Evolutionary conservation across 2,113 vertebrate genomes (phyloP).

Genomic region (Proterorhinus semilunaris): DNA sequence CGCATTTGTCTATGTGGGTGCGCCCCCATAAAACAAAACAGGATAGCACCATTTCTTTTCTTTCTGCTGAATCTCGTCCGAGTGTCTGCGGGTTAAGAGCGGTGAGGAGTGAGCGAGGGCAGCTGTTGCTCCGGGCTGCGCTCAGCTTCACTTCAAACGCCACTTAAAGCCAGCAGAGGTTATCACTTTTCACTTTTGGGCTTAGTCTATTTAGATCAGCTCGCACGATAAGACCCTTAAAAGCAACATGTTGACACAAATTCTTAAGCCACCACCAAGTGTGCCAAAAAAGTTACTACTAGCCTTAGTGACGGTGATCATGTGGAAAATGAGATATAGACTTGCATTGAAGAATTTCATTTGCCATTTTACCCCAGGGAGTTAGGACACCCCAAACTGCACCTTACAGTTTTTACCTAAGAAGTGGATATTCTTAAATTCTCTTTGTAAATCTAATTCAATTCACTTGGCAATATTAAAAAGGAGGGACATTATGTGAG

Average conservation of each 20-base stretch:
- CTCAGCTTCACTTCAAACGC: constrained; percentile 36
- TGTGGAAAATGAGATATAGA: too few relatives aligned
- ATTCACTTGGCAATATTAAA: too few relatives aligned
- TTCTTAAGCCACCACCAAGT: not conserved
- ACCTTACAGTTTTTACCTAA: too few relatives aligned
- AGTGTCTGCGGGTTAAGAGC: constrained; percentile 5
- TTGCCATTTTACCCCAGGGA: too few relatives aligned
- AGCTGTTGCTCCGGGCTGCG: constrained; percentile 51
- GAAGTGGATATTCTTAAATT: too few relatives aligned
- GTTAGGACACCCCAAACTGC: too few relatives aligned
- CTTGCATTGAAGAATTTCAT: too few relatives aligned
- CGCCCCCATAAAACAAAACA: not conserved
- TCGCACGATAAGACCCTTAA: constrained; percentile 16
- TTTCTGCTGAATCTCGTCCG: not conserved
- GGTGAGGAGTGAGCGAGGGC: constrained; percentile 31
- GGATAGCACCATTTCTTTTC: not conserved
- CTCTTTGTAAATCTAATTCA: too few relatives aligned
- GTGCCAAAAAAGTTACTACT: too few relatives aligned
- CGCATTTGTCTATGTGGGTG: not conserved
- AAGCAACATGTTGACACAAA: constrained; percentile 8
- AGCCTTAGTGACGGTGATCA: too few relatives aligned
- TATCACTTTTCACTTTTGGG: constrained; percentile 36
- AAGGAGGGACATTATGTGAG: too few relatives aligned
- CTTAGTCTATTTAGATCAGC: constrained; percentile 42
- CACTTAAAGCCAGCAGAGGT: constrained; percentile 25